Conservation (phyloP, 2,888 invertebrate species). For the Acanthococcus lagerstroemiae region DNA sequence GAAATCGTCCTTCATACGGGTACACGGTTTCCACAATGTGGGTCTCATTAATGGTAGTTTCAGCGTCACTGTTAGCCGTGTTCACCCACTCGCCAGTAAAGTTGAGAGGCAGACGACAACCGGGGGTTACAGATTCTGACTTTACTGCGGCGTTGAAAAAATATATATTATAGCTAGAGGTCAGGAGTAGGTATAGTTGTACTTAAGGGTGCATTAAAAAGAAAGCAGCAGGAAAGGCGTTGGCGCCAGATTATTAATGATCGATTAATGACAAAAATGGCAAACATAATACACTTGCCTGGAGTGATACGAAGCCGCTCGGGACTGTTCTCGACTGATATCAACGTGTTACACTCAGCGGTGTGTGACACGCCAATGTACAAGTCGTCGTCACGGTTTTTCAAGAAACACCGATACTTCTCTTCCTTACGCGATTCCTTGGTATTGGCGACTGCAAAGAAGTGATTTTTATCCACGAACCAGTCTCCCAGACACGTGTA, state of each 20-base stretch:
- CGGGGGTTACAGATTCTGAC: conserved; percentile 78
- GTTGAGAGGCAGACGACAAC: conserved; percentile 85
- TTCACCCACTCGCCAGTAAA: conserved; percentile 94
- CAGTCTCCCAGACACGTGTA: conserved; percentile 90
- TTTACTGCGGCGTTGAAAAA: no score
- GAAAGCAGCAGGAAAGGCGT: no score
- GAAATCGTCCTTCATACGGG: conserved; percentile 80
- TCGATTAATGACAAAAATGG: no score
- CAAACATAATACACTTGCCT: no score
- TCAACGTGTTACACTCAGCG: conserved; percentile 82
- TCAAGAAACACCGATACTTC: conserved; percentile 85
- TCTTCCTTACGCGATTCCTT: conserved; percentile 92
- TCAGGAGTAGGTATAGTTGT: no score
- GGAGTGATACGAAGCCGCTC: conserved; percentile 78
- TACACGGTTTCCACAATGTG: conserved; percentile 93
- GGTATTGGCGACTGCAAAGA: conserved; percentile 93
- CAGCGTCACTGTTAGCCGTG: conserved; percentile 92
- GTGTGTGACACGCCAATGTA: conserved; percentile 88
- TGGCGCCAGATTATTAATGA: no score
- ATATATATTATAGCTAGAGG: no score
- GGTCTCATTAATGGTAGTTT: conserved; percentile 86
- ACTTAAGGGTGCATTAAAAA: no score
- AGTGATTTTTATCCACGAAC: conserved; percentile 92
- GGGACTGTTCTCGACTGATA: conserved; percentile 87
- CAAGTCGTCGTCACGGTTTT: conserved; percentile 86